Evolutionary conservation across 2,797 vertebrate species (phyloP).

Genomic region (Sphaeramia orbicularis): DNA sequence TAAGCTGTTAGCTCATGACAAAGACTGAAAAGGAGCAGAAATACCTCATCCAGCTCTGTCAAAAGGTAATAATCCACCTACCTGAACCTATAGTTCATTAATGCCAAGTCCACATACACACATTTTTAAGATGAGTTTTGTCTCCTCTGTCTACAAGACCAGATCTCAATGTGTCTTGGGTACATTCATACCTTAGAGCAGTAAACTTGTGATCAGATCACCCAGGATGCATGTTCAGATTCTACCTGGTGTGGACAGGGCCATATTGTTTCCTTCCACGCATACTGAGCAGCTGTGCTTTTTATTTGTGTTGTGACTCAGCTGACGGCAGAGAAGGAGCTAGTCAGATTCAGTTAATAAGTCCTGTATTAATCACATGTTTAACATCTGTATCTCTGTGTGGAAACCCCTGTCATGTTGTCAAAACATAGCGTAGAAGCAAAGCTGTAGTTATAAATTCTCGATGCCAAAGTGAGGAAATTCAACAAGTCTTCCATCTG

Average conservation of each 20-base stretch:
- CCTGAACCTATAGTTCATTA: no score
- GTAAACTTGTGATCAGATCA: no score
- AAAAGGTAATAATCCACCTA: no score
- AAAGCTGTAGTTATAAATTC: not conserved
- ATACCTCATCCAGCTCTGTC: no score
- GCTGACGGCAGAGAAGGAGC: not conserved
- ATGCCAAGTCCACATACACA: no score
- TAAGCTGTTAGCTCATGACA: no score
- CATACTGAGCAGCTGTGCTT: not conserved
- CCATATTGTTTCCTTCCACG: not conserved
- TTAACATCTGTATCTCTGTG: constrained; percentile 5
- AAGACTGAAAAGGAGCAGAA: no score
- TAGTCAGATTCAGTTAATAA: not conserved
- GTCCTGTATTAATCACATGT: constrained; percentile 11
- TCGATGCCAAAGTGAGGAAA: constrained; percentile 6
- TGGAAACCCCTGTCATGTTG: not conserved
- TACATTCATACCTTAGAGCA: no score
- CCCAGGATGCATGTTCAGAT: no score
- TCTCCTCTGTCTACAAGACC: no score
- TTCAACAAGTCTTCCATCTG: not conserved
- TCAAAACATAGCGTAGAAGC: not conserved
- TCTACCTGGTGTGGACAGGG: not conserved
- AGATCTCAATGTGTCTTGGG: no score
- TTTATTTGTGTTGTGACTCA: constrained; percentile 14
- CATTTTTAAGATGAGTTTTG: no score